Conservation (phyloP, 2,888 invertebrate genomes). For the Spilosoma lubricipeda region DNA sequence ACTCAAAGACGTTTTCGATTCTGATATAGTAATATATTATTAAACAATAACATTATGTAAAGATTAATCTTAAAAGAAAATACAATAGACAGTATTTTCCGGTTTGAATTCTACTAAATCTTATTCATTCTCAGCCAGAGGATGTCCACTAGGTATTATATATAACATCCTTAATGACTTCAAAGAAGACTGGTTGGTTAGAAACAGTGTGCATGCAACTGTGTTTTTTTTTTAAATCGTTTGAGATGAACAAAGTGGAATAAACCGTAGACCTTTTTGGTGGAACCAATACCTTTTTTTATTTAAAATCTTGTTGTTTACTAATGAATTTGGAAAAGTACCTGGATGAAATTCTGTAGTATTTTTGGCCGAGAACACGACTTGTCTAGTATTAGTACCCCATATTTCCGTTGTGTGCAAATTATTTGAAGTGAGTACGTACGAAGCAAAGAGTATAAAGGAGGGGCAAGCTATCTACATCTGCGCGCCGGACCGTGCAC, state of each 20-base stretch:
- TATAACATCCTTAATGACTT: neutral
- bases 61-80: neutral
- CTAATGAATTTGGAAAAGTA: no score
- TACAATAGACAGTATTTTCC: neutral
- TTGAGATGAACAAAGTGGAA: no score
- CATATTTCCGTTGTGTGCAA: conserved; percentile 82
- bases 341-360: neutral
- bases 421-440: conserved; percentile 77
- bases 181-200: neutral
- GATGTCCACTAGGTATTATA: neutral
- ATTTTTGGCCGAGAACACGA: neutral
- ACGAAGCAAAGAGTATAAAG: conserved; percentile 42
- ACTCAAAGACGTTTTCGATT: neutral
- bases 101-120: neutral
- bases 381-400: conserved; percentile 39
- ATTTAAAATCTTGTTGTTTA: no score
- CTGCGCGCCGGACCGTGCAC: conserved; percentile 73
- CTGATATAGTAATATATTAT: neutral
- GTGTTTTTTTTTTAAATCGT: no score
- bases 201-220: no score
- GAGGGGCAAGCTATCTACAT: conserved; percentile 72
- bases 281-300: no score
- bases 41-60: neutral
- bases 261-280: no score
- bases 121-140: neutral